Conservation (phyloP, 2,888 invertebrate species). For the Phyllotreta striolata region DNA sequence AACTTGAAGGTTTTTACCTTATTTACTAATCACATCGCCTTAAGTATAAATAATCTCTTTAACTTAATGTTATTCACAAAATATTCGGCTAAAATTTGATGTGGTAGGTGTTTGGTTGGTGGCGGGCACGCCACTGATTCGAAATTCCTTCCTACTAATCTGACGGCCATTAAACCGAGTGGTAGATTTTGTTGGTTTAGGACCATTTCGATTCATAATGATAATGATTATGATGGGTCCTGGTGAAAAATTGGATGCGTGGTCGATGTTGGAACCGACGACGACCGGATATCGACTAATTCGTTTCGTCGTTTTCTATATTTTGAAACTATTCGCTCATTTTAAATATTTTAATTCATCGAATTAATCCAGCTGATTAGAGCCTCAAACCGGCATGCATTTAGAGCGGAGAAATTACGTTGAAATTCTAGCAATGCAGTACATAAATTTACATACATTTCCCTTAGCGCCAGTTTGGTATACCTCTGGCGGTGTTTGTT, state of each 20-base stretch:
- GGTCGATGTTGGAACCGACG: constrained; percentile 17
- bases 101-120: not conserved
- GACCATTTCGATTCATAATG: constrained; percentile 30
- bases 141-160: constrained; percentile 21
- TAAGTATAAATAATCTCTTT: no score
- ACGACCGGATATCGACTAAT: constrained; percentile 11
- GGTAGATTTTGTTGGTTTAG: constrained; percentile 31
- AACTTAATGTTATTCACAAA: no score
- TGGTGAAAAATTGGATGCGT: constrained; percentile 30
- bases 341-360: no score
- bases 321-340: no score
- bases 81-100: no score
- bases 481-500: constrained; percentile 24
- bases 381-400: no score
- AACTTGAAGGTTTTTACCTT: not conserved
- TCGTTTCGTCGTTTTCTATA: no score
- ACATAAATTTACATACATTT: constrained; percentile 20
- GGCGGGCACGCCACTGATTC: constrained; percentile 13
- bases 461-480: constrained; percentile 25
- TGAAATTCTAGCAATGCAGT: not conserved
- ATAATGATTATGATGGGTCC: constrained; percentile 25
- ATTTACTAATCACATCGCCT: not conserved
- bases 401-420: no score
- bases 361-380: no score
- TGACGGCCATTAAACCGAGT: constrained; percentile 25